These are phyloP conservation scores for Epiperipatus broadwayi DNA, from an alignment of 2,888 invertebrate genomes.

Conservation along the genomic window DNA sequence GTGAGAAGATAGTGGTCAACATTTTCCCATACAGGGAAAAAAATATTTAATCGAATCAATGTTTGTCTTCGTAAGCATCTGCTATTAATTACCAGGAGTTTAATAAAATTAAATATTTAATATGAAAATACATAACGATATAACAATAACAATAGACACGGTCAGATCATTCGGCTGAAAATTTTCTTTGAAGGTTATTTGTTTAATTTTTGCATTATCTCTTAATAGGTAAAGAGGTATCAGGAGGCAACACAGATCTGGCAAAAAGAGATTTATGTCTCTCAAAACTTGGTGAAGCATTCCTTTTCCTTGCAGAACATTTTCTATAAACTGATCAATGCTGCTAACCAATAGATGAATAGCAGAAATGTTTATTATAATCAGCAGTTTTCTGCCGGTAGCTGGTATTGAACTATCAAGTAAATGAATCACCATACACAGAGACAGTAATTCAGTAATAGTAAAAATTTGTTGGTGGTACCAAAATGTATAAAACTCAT, in stretches of 20 bases:
- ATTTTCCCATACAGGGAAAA: too few relatives aligned
- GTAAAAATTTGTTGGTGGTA: slow-evolving; percentile 45
- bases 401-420: slow-evolving; percentile 36
- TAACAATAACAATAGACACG: too few relatives aligned
- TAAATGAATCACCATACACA: slow-evolving; percentile 38
- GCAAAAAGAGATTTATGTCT: slow-evolving; percentile 46
- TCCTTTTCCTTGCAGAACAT: slow-evolving; percentile 43
- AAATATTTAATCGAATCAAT: too few relatives aligned
- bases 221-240: slow-evolving; percentile 33
- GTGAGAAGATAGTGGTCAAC: too few relatives aligned
- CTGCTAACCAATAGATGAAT: slow-evolving; percentile 42
- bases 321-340: slow-evolving; percentile 43
- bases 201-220: slow-evolving; percentile 21
- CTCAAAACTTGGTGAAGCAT: slow-evolving; percentile 42
- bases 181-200: slow-evolving; percentile 21
- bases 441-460: slow-evolving; percentile 42
- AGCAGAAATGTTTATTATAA: slow-evolving; percentile 39
- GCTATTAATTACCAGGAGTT: too few relatives aligned
- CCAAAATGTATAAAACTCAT: slow-evolving; percentile 48
- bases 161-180: too few relatives aligned
- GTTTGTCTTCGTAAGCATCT: too few relatives aligned
- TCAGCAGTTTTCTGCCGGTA: slow-evolving; percentile 37
- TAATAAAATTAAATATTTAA: too few relatives aligned
- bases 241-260: slow-evolving; percentile 41
- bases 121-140: too few relatives aligned